Percentiles rank a stretch among this genome's conserved stretches.
Conservation (phyloP, 2,797 vertebrate genomes). For the Odontamblyopus lacepedii region DNA sequence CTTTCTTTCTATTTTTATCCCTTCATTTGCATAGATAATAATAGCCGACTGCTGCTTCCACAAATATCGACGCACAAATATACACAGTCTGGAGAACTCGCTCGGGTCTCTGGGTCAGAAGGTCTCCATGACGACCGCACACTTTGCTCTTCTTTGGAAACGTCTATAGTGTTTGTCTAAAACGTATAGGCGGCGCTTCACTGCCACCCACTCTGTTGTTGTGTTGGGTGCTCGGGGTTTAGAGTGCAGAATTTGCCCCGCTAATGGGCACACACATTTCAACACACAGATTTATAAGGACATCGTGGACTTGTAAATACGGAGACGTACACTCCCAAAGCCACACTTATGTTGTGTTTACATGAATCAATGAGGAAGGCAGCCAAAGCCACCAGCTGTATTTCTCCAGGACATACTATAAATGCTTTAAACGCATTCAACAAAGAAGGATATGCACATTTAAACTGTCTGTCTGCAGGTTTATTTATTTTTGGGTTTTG, state of each 20-base stretch:
- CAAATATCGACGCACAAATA: no score
- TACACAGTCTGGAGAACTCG: neutral
- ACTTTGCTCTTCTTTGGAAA: no score
- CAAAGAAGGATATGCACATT: no score
- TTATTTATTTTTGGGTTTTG: no score
- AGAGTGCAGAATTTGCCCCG: conserved; percentile 2
- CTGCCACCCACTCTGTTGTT: neutral
- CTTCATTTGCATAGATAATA: neutral
- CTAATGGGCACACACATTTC: conserved; percentile 5
- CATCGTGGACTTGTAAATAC: neutral
- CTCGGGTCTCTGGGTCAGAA: neutral
- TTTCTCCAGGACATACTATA: no score
- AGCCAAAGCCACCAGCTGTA: no score
- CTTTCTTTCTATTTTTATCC: no score
- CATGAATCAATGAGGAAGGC: neutral
- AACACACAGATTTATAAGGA: conserved; percentile 8
- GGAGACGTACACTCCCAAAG: neutral
- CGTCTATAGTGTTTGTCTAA: neutral
- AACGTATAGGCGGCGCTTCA: neutral
- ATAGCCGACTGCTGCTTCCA: neutral
- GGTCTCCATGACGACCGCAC: neutral
- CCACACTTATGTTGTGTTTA: neutral
- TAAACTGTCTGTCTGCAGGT: no score
- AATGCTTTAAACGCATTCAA: no score
- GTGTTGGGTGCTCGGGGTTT: neutral